A percentile compares a stretch with the other conserved stretches of the same genome.
Conservation (phyloP, 2,888 invertebrate genomes). For the Tetragonula carbonaria region DNA sequence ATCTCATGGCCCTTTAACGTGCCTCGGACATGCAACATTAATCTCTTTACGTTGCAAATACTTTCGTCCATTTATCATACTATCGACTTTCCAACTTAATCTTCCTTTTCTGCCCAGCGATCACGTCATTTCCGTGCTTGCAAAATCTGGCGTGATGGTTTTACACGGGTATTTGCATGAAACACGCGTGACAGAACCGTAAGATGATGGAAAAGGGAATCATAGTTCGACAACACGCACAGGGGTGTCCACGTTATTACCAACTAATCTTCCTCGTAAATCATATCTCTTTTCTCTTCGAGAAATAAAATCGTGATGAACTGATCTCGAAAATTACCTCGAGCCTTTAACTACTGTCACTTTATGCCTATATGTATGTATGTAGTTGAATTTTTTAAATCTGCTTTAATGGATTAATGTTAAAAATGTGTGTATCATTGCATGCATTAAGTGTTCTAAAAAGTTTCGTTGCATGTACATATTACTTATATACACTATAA, state of each 20-base stretch:
- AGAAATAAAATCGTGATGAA: neutral
- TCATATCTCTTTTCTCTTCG: neutral
- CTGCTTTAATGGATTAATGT: too few relatives aligned
- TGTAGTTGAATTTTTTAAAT: too few relatives aligned
- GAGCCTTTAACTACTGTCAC: neutral
- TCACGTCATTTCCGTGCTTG: neutral
- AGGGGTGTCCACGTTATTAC: neutral
- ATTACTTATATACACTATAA: neutral
- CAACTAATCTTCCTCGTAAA: neutral
- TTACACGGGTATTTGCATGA: conserved; percentile 34
- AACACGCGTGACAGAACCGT: conserved; percentile 34
- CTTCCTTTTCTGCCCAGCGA: neutral
- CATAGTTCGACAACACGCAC: neutral
- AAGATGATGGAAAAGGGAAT: conserved; percentile 15
- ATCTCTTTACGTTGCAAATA: conserved; percentile 15
- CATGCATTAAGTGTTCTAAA: too few relatives aligned
- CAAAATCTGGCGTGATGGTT: conserved; percentile 23
- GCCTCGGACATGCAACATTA: neutral
- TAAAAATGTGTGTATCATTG: too few relatives aligned
- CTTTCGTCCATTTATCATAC: conserved; percentile 6
- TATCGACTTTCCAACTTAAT: neutral
- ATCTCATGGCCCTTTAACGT: neutral
- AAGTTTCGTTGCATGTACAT: too few relatives aligned
- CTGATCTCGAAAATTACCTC: neutral
- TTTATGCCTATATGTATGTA: too few relatives aligned